Evolutionary conservation across 2,113 vertebrate genomes (phyloP), one percentile per base, ranked within the genome.

Genomic region (Anhinga rufa): DNA sequence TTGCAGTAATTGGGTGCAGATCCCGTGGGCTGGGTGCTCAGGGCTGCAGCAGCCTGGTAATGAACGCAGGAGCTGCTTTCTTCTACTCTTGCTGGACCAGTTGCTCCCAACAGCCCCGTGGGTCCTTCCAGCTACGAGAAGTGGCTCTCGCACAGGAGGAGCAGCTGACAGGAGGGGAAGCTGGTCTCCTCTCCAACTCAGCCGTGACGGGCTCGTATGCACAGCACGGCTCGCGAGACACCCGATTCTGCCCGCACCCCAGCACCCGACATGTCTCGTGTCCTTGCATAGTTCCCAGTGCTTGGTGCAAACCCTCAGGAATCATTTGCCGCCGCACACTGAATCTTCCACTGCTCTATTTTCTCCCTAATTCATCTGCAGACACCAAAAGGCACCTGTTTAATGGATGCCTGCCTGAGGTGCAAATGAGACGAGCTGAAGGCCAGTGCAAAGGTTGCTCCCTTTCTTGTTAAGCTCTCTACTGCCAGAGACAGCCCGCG

Each of bases 211-310:
- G 62, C 34, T 74, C 18, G 11, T 2, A 16, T 0, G 8, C 32
- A 28, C 75, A 62, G 36, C 36, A 15, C 2, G 2, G 48, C 36
- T 62, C 5, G 0, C 1, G 4, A 26, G 42, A 46, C 40, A 24
- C 49, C 42, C 14, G 2, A 10, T 42, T 49, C n/a, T 55, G 65
- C 52, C 74, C 3, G 1, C 52, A 52, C 9, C 57, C 40, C 64
- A 17, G 55, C 32, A 40, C 10, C 74, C 5, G 2, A 26, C 18
- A 28, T 0, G 1, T 38, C 76, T 58, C 11, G 14, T 4, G 28
- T 20, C 1, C 0, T 7, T 49, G 17, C 6, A 4, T 0, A 9
- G 34, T 40, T 54, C 40, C 51, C 40, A 28, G 40, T 2, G 29
- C 44, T 26, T 26, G 32, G 29, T 48, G 26, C 72, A 58, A 78